Percentiles rank a stretch among this genome's conserved stretches.
These are phyloP conservation scores for Gnatocerus cornutus DNA, from an alignment of 2,888 invertebrate species.

Conservation along the genomic window DNA sequence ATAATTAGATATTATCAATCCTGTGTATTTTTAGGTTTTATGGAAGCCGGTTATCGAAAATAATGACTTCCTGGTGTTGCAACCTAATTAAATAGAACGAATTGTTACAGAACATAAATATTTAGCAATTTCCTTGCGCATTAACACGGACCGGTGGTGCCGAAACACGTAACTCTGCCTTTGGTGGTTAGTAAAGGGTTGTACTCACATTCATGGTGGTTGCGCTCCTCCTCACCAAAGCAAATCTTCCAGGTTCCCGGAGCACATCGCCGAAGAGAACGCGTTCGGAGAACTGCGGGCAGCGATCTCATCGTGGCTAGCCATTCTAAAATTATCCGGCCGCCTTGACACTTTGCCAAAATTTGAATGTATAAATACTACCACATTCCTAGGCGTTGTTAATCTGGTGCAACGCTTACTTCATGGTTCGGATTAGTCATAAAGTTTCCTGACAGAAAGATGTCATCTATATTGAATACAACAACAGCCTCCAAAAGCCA, in stretches of 20 bases:
- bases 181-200: not conserved
- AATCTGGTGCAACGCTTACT: constrained; percentile 44
- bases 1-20: constrained; percentile 41
- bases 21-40: constrained; percentile 42
- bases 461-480: constrained; percentile 11
- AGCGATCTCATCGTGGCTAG: constrained; percentile 57
- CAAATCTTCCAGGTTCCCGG: constrained; percentile 37
- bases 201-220: constrained; percentile 37
- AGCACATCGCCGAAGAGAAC: constrained; percentile 61
- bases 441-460: constrained; percentile 12
- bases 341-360: constrained; percentile 66
- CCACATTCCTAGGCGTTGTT: constrained; percentile 42
- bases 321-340: constrained; percentile 65
- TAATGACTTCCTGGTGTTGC: constrained; percentile 40
- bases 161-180: not conserved
- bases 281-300: constrained; percentile 58
- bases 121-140: not conserved
- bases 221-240: constrained; percentile 15
- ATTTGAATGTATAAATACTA: constrained; percentile 59
- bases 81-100: constrained; percentile 11
- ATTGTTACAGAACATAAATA: constrained; percentile 25
- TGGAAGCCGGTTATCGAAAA: constrained; percentile 23
- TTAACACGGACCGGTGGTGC: too few species aligned
- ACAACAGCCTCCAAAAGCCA: constrained; percentile 4
- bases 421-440: constrained; percentile 34